Conservation (phyloP, 1,140 invertebrate species). For the Laupala kohalensis region DNA sequence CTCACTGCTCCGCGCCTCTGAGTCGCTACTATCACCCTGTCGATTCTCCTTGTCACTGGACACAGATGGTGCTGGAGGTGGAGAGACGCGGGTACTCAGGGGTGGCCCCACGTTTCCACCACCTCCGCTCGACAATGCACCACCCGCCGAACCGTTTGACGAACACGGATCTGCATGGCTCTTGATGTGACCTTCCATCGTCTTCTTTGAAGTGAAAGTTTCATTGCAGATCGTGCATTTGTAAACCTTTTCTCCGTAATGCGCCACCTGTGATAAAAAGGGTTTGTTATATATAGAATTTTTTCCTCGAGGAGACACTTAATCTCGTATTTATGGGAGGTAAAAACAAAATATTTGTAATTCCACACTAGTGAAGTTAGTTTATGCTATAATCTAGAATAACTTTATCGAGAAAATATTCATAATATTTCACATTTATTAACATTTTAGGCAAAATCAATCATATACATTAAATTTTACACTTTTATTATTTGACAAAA, state of each 20-base stretch:
- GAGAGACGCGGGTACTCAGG: conserved; percentile 39
- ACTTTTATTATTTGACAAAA: too few relatives aligned
- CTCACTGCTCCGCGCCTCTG: neutral
- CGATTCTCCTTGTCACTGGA: conserved; percentile 34
- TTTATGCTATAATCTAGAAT: too few relatives aligned
- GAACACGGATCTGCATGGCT: conserved; percentile 66
- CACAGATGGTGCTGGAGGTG: conserved; percentile 21
- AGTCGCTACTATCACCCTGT: conserved; percentile 15
- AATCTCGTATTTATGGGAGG: too few relatives aligned
- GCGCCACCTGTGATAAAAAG: conserved; percentile 47
- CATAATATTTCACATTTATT: too few relatives aligned
- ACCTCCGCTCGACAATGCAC: conserved; percentile 20
- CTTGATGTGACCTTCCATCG: conserved; percentile 78
- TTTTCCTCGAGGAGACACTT: too few relatives aligned
- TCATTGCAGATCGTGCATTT: conserved; percentile 81
- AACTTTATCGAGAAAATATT: too few relatives aligned
- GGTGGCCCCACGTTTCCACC: conserved; percentile 69
- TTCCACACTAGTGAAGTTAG: too few relatives aligned
- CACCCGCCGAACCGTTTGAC: conserved; percentile 30
- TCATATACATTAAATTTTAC: too few relatives aligned
- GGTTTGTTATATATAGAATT: too few relatives aligned
- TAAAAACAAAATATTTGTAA: too few relatives aligned
- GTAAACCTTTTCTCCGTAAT: conserved; percentile 83
- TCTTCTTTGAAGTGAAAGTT: conserved; percentile 78
- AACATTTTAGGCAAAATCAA: too few relatives aligned